These are phyloP conservation scores for Narcine bancroftii DNA, from an alignment of 2,113 vertebrate species.

Conservation along the genomic window DNA sequence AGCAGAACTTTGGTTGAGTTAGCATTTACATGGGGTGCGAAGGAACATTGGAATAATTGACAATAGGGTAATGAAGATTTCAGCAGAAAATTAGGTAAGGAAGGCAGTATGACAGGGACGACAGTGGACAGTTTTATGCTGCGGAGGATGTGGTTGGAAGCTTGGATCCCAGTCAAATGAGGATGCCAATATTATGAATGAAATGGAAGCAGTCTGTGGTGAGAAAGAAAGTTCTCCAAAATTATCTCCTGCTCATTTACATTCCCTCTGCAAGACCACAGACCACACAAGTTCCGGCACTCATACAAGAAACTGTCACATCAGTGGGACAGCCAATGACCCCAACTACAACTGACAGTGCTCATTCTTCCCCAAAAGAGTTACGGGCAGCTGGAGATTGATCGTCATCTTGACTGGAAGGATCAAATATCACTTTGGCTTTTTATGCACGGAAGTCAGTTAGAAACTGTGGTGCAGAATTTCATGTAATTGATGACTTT, in stretches of 20 bases:
- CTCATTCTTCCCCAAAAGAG: background rate
- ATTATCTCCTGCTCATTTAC: background rate
- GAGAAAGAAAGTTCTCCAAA: background rate
- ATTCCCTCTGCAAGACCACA: background rate
- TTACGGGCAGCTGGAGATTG: background rate
- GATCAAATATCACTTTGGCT: background rate
- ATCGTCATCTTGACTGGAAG: background rate
- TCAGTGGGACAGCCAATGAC: background rate
- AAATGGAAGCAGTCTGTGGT: background rate
- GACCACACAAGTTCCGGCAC: background rate
- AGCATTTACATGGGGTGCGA: background rate
- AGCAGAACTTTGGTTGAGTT: background rate
- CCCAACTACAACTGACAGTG: background rate
- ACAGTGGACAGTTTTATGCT: background rate
- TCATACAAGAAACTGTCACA: background rate
- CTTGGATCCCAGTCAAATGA: background rate
- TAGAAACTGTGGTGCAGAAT: background rate
- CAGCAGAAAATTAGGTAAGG: background rate
- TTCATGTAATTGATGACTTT: background rate
- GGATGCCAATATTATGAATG: background rate
- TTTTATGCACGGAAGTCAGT: background rate
- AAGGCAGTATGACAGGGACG: background rate
- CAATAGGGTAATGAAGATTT: background rate
- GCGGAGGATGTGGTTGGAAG: background rate
- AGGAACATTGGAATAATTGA: background rate